Base-by-base conservation (phyloP, 1,140 invertebrate species). In the Eurosta solidaginis region DNA sequence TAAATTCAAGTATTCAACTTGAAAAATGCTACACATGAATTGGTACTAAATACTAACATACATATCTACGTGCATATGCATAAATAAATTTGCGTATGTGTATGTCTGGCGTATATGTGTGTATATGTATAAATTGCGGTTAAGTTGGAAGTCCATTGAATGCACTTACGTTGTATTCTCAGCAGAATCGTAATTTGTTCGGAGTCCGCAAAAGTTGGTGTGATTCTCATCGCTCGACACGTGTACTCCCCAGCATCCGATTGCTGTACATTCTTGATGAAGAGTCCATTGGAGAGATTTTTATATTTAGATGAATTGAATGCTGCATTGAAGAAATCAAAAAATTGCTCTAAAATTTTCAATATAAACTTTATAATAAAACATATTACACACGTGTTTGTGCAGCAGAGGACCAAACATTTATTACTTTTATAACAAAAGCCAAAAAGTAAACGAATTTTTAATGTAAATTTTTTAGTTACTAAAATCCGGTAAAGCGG, bases 231-330 rank as follows among this genome's bases (percentile, higher is more conserved):
- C 4, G 90, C 91, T 77, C 87, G 85, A 83, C 91, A 91, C 6
- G 87, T 88, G 79, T 91, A 91, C 74, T 87, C 86, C 10, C 90
- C 91, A 79, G 85, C 88, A 84, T 91, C 90, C n/a, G 87, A 81
- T 77, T 89, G 84, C 9, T 84, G 88, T 12, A 90, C 88, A 80
- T 90, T 90, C 78, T 81, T 84, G 77, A 91, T 90, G 44, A 86
- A 85, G 2, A 91, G 85, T 40, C 89, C 89, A 68, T 89, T 86
- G 20, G 88, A 86, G 20, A 87, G 81, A 40, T 84, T 85, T 82
- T 79, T 82, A 79, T 89, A 88, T 78, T 88, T 88, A 7, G 82
- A 76, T 74, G 84, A 88, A 79, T 85, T 86, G 14, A 81, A 80
- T 59, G 81, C 85, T 86, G 44, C 12, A 29, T 63, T 4, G 29